Evolutionary conservation across 2,797 vertebrate genomes (phyloP).

Genomic region (Adrianichthys oophorus): DNA sequence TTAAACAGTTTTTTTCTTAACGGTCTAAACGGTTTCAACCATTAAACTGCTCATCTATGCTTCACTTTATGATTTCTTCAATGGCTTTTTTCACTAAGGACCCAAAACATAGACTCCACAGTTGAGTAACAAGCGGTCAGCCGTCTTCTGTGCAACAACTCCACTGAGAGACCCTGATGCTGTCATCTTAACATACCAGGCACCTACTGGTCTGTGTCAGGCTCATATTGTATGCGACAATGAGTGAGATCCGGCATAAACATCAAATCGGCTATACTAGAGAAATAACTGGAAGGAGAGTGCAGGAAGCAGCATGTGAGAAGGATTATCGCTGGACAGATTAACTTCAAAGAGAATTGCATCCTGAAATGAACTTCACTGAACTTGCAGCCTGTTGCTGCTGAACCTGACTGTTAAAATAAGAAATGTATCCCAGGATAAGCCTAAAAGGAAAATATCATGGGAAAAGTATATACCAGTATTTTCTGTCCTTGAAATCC

Average conservation of each 20-base stretch:
- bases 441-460: too few species aligned
- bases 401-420: not conserved
- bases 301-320: slow-evolving; percentile 4
- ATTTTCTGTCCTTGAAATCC: too few species aligned
- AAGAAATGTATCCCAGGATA: not conserved
- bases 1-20: slow-evolving; percentile 7
- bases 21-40: slow-evolving; percentile 8
- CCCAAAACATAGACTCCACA: slow-evolving; percentile 11
- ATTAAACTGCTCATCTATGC: slow-evolving; percentile 37
- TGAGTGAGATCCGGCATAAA: slow-evolving; percentile 5
- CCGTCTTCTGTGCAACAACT: slow-evolving; percentile 20
- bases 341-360: slow-evolving; percentile 13
- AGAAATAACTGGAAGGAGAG: not conserved
- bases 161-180: slow-evolving; percentile 22
- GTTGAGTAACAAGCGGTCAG: slow-evolving; percentile 19
- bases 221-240: not conserved
- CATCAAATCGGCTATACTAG: not conserved
- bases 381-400: not conserved
- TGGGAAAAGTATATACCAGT: too few species aligned
- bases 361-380: not conserved
- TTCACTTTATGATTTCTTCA: slow-evolving; percentile 19
- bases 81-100: slow-evolving; percentile 21
- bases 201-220: slow-evolving; percentile 11
- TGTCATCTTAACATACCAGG: slow-evolving; percentile 28
- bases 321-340: slow-evolving; percentile 10